Evolutionary conservation across 2,113 vertebrate genomes (phyloP).

Genomic region (Takifugu bimaculatus): DNA sequence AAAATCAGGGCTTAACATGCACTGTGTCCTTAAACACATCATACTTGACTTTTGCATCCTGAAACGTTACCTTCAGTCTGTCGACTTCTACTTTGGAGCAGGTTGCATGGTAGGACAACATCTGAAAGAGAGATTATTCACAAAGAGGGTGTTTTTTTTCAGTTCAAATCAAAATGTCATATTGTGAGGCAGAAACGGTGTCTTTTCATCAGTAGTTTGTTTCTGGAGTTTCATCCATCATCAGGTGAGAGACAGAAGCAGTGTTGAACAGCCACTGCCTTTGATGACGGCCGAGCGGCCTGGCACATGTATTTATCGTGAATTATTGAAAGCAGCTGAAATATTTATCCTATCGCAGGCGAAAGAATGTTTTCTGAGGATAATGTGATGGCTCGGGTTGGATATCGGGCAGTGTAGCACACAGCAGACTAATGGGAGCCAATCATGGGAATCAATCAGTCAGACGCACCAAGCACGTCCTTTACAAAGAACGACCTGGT

Average conservation of each 20-base stretch:
- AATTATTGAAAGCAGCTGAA: constrained; percentile 56
- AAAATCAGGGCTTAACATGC: neutral
- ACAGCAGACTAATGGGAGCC: constrained; percentile 22
- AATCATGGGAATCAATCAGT: constrained; percentile 8
- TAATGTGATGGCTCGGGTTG: constrained; percentile 41
- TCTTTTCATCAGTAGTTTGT: too few relatives aligned
- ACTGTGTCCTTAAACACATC: neutral
- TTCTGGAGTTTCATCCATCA: neutral
- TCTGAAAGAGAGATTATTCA: constrained; percentile 46
- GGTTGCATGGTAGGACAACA: constrained; percentile 80
- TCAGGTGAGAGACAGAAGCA: constrained; percentile 12
- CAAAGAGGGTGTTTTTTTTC: too few relatives aligned
- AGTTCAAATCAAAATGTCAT: too few relatives aligned
- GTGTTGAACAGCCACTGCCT: constrained; percentile 15
- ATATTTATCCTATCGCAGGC: constrained; percentile 51
- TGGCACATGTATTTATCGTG: constrained; percentile 40
- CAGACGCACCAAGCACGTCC: neutral
- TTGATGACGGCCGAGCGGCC: constrained; percentile 40
- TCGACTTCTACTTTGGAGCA: constrained; percentile 81
- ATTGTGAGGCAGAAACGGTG: too few relatives aligned
- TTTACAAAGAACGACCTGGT: neutral
- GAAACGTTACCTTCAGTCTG: constrained; percentile 73
- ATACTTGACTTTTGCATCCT: neutral
- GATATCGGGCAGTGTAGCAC: constrained; percentile 37
- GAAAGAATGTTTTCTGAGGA: constrained; percentile 46